Conservation (phyloP, 2,797 vertebrate species). For the Carapus acus region DNA sequence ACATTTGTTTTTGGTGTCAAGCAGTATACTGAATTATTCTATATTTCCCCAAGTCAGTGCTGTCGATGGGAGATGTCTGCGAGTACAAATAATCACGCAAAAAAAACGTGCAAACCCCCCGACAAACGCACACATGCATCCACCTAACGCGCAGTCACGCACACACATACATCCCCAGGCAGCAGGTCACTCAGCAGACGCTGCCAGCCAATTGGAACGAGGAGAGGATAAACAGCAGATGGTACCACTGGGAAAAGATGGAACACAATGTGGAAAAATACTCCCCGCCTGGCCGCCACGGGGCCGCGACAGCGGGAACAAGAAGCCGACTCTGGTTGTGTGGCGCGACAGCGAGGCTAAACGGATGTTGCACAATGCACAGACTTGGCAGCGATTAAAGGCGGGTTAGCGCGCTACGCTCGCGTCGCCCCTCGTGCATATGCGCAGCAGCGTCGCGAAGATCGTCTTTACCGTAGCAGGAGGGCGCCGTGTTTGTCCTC, state of each 20-base stretch:
- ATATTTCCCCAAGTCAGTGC: too few relatives aligned
- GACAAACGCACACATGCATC: conserved; percentile 1
- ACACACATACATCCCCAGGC: conserved; percentile 57
- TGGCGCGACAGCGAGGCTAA: conserved; percentile 47
- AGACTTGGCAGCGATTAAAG: too few relatives aligned
- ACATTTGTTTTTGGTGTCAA: too few relatives aligned
- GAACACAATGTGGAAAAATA: conserved; percentile 70
- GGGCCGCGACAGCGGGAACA: conserved; percentile 57
- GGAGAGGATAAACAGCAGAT: conserved; percentile 76
- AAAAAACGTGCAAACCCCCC: conserved; percentile 15
- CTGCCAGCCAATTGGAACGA: conserved; percentile 60
- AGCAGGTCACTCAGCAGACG: conserved; percentile 66
- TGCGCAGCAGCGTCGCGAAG: background rate
- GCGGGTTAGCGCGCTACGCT: too few relatives aligned
- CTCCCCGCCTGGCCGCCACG: conserved; percentile 60
- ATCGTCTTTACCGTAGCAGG: conserved; percentile 78
- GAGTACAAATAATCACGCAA: too few relatives aligned
- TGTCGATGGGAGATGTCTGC: too few relatives aligned
- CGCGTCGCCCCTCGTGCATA: too few relatives aligned
- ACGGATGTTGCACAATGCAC: conserved; percentile 27
- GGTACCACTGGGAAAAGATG: conserved; percentile 73
- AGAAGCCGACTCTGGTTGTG: conserved; percentile 60
- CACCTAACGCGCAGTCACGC: conserved; percentile 9
- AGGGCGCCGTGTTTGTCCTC: conserved; percentile 70
- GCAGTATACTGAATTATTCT: too few relatives aligned